phyloP scores from a whole-genome alignment of 2,113 vertebrate species.

The Carassius auratus region DNA sequence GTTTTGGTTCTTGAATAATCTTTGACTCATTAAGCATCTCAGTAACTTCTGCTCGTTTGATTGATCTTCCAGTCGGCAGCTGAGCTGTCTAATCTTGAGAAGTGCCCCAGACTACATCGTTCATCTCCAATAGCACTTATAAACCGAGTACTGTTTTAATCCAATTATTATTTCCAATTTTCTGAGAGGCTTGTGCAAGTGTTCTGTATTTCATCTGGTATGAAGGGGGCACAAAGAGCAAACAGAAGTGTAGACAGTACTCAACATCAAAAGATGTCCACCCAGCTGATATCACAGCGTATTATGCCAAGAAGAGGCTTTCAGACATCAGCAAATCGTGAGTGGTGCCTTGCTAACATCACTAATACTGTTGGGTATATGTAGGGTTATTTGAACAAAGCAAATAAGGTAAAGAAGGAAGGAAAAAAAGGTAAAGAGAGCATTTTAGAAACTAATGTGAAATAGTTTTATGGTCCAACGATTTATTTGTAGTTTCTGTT shows the following conservation, averaged over 20 bases:
- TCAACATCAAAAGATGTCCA: slow-evolving; percentile 25
- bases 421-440: background rate
- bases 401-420: no score
- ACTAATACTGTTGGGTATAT: background rate
- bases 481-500: slow-evolving; percentile 18
- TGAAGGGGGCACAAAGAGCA: background rate
- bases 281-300: background rate
- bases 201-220: background rate
- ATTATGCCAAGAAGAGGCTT: slow-evolving; percentile 1
- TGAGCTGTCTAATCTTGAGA: background rate
- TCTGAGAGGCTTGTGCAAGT: slow-evolving; percentile 12
- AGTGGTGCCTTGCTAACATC: slow-evolving; percentile 1
- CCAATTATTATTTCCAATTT: background rate
- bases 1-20: background rate
- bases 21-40: background rate
- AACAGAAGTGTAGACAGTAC: slow-evolving; percentile 8
- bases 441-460: background rate
- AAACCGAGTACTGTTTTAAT: background rate
- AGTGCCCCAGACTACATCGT: background rate
- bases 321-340: background rate
- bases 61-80: background rate
- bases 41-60: background rate
- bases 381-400: background rate
- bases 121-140: background rate
- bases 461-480: background rate